These are phyloP conservation scores for Clarias pachynema DNA, from an alignment of 2,797 vertebrate genomes.

Conservation along the genomic window DNA sequence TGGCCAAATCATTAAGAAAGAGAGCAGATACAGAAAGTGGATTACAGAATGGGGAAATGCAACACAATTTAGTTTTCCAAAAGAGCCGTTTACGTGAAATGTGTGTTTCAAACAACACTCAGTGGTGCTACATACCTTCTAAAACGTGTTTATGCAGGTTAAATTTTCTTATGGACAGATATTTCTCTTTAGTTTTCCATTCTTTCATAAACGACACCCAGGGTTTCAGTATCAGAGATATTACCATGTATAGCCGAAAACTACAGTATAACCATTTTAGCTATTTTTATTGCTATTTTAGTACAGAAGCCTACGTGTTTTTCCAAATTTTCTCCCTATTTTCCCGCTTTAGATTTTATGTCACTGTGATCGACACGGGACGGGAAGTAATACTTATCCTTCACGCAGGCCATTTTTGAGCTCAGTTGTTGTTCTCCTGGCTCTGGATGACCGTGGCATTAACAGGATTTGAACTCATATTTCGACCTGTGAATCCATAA, in stretches of 20 bases:
- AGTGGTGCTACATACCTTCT: not conserved
- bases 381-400: not conserved
- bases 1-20: slow-evolving; percentile 37
- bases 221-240: not conserved
- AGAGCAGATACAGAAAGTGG: not conserved
- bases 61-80: slow-evolving; percentile 22
- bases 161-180: not conserved
- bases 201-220: not conserved
- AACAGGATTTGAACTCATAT: not conserved
- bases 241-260: not conserved
- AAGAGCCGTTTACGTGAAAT: slow-evolving; percentile 11
- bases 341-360: not conserved
- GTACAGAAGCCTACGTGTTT: not conserved
- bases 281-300: not conserved
- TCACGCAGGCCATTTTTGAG: not conserved
- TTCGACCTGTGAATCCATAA: not conserved
- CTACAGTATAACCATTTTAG: not conserved
- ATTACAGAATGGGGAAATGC: not conserved
- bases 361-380: not conserved
- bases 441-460: too few relatives aligned
- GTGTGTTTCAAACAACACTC: slow-evolving; percentile 12
- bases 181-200: not conserved
- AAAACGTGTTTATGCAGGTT: not conserved
- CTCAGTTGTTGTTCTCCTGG: not conserved
- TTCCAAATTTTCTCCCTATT: not conserved